Percentiles rank a stretch among this genome's conserved stretches.
These are phyloP conservation scores for Diogma glabrata DNA, from an alignment of 2,888 invertebrate species.

Conservation along the genomic window DNA sequence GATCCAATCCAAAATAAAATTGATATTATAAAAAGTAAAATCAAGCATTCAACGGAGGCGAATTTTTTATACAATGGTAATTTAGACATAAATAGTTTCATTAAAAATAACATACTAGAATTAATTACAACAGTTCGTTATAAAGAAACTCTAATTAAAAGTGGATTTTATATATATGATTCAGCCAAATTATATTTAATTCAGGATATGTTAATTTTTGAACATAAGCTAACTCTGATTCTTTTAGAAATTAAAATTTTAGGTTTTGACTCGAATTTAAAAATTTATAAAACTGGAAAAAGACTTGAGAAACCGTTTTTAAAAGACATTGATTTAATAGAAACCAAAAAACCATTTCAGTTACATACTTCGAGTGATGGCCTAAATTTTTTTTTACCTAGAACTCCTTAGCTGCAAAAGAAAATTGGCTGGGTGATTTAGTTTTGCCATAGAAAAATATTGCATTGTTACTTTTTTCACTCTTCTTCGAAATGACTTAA, in stretches of 20 bases:
- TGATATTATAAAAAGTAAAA: background rate
- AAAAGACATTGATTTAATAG: background rate
- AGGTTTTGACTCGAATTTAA: background rate
- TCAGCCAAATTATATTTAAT: background rate
- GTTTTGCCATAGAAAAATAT: too few species aligned
- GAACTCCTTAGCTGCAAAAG: background rate
- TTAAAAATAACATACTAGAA: too few species aligned
- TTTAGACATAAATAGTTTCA: background rate
- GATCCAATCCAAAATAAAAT: too few species aligned
- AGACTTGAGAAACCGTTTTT: background rate
- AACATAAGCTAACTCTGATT: background rate
- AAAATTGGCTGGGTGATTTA: too few species aligned
- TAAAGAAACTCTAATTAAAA: background rate
- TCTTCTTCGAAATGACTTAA: too few species aligned
- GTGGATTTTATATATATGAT: background rate
- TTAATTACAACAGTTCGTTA: background rate
- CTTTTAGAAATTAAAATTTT: background rate
- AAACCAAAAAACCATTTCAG: background rate
- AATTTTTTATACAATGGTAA: background rate
- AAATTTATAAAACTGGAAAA: background rate
- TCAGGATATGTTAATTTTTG: background rate
- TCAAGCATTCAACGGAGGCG: background rate
- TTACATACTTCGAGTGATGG: background rate
- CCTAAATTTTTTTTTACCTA: conserved; percentile 3
- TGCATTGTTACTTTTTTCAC: too few species aligned